Evolutionary conservation across 2,888 invertebrate species (phyloP), one percentile per base, ranked within the genome.

Genomic region (Microplitis deprimator): DNA sequence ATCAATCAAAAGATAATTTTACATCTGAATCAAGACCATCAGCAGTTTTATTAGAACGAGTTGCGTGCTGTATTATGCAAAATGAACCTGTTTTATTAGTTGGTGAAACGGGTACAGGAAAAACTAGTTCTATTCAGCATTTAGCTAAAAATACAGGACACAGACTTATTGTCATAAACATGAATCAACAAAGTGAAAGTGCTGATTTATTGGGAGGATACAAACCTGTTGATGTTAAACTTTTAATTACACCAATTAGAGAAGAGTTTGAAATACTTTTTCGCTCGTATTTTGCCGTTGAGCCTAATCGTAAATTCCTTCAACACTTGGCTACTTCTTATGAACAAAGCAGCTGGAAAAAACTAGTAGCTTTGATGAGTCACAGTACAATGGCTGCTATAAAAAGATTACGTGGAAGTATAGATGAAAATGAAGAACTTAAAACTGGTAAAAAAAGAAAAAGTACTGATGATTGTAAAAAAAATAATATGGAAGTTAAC

Each of bases 181-280:
- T 99, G 96, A 99, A 98, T 87, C 98, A 99, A 87, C 99, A 99
- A 87, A 98, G 98, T 68, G 99, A 99, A 90, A 96, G 96, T 7
- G 95, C 97, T 0, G 99, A 99, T 91, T 92, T 99, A 61, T 92
- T 99, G 0, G 99, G 99, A 76, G 99, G 99, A 80, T 97, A 96
- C 87, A 99, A 98, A 90, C 99, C 99, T 0, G 96, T 98, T 0
- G 97, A 98, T 88, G 89, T 98, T 10, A 95, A 95, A 85, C 94
- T 94, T 84, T 92, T 98, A 0, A 93, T 99, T 39, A 91, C 92
- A 70, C 97, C 98, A 0, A 91, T 98, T 64, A 93, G 94, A 84
- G 93, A 93, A 60, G 95, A 97, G 84, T 99, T 97, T 88, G 95
- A 97, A 87, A 88, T 92, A 5, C 89, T 98, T 0, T 98, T 99